Percentiles rank a stretch among this genome's conserved stretches.
Conservation (phyloP, 2,797 vertebrate species). For the Notolepis coatsorum region DNA sequence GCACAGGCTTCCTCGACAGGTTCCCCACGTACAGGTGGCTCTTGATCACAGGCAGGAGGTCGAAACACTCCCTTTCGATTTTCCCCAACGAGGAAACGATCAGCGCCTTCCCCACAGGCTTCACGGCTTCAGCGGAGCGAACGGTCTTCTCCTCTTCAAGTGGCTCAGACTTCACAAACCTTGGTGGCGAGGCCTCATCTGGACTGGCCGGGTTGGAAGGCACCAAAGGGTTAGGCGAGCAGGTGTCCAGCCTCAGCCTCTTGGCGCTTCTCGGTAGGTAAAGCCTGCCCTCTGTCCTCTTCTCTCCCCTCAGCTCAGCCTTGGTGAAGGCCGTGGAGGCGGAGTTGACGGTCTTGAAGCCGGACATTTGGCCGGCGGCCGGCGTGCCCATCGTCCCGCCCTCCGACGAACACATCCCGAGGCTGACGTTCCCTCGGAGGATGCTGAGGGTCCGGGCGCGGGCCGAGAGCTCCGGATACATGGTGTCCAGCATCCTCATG, state of each 20-base stretch:
- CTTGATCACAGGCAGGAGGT: slow-evolving; percentile 89
- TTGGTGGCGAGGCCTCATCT: slow-evolving; percentile 25
- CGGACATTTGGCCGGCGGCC: slow-evolving; percentile 76
- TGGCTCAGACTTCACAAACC: background rate
- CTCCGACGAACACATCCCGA: slow-evolving; percentile 73
- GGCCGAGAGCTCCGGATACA: slow-evolving; percentile 96
- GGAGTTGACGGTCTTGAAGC: slow-evolving; percentile 89
- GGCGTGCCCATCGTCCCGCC: slow-evolving; percentile 62
- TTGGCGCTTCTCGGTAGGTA: slow-evolving; percentile 84
- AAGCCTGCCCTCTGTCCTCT: slow-evolving; percentile 61
- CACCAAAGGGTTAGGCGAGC: slow-evolving; percentile 43
- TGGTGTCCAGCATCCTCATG: slow-evolving; percentile 93
- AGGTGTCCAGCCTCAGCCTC: slow-evolving; percentile 79
- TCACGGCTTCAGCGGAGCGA: slow-evolving; percentile 8
- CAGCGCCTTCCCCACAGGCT: slow-evolving; percentile 14
- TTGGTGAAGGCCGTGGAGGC: slow-evolving; percentile 93
- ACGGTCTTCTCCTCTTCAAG: background rate
- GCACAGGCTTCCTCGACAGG: slow-evolving; percentile 85
- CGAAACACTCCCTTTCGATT: slow-evolving; percentile 86
- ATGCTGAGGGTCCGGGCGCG: slow-evolving; percentile 93
- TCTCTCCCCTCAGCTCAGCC: slow-evolving; percentile 75
- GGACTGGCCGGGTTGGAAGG: slow-evolving; percentile 21
- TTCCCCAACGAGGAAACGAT: slow-evolving; percentile 70
- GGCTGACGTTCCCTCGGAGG: slow-evolving; percentile 89
- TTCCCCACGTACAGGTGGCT: slow-evolving; percentile 88